Evolutionary conservation across 1,140 invertebrate species (phyloP).

Genomic region (Drosophila pallidifrons): DNA sequence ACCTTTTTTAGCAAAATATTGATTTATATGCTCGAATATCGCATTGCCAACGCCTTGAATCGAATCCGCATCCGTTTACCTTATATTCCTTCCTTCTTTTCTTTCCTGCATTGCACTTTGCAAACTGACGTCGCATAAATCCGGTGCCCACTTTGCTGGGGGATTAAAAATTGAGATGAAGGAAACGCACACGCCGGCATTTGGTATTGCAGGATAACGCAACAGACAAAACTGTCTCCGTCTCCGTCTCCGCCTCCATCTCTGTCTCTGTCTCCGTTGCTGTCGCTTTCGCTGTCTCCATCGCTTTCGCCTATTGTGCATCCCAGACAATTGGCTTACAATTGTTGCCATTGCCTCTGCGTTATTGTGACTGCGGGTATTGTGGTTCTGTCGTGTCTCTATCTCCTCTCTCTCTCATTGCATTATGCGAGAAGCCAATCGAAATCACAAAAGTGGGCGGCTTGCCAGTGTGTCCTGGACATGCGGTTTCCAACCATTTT

Average conservation of each 20-base stretch:
- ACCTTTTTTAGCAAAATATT: conserved; percentile 63
- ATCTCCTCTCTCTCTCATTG: background rate
- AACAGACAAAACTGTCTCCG: conserved; percentile 14
- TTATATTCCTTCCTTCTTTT: background rate
- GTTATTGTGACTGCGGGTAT: conserved; percentile 42
- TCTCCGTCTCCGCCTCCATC: background rate
- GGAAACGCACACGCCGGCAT: conserved; percentile 33
- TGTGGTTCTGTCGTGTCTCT: conserved; percentile 11
- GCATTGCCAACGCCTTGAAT: conserved; percentile 3
- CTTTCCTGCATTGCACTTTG: background rate
- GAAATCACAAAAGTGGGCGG: conserved; percentile 26
- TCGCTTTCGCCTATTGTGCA: conserved; percentile 24
- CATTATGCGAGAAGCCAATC: conserved; percentile 53
- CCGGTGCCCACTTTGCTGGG: conserved; percentile 23
- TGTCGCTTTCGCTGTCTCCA: background rate
- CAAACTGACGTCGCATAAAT: conserved; percentile 38
- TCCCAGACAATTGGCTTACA: conserved; percentile 64
- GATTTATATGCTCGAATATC: conserved; percentile 52
- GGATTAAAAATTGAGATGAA: conserved; percentile 44
- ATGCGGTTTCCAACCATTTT: conserved; percentile 58
- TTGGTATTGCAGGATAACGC: conserved; percentile 45
- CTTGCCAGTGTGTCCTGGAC: conserved; percentile 33
- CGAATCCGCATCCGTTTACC: conserved; percentile 35
- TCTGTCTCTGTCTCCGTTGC: background rate
- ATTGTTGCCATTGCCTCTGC: conserved; percentile 54